Evolutionary conservation across 1,140 invertebrate genomes (phyloP).

Genomic region (Conus ventricosus): DNA sequence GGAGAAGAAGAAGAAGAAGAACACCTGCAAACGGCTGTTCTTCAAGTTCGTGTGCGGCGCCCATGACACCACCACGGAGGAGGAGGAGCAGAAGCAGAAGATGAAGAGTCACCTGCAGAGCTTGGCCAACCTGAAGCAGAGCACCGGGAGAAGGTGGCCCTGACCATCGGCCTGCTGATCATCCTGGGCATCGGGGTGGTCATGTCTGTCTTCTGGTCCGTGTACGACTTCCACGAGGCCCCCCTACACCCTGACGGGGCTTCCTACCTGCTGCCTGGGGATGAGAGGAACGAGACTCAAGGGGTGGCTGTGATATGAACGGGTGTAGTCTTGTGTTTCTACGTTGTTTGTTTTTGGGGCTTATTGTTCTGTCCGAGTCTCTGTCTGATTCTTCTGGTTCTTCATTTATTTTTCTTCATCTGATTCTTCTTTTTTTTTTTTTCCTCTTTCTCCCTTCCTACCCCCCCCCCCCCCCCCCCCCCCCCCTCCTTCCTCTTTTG

Average conservation of each 20-base stretch:
- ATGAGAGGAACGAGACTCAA: not conserved
- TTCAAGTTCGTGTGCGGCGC: slow-evolving; percentile 11
- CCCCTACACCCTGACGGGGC: slow-evolving; percentile 36
- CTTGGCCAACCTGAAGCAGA: slow-evolving; percentile 55
- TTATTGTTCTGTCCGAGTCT: not conserved
- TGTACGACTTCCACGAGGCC: slow-evolving; percentile 52
- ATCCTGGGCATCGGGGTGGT: slow-evolving; percentile 50
- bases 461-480: not conserved
- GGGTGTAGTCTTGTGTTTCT: not conserved
- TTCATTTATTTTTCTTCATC: not conserved
- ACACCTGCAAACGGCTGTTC: slow-evolving; percentile 1
- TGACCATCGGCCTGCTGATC: slow-evolving; percentile 49
- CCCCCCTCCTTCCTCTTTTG: not conserved
- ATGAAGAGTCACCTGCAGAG: slow-evolving; percentile 53
- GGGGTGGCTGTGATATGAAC: no score
- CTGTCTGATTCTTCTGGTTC: not conserved
- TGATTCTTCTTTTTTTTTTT: not conserved
- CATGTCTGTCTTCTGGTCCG: slow-evolving; percentile 63
- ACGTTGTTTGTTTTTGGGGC: not conserved
- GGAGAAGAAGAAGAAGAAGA: not conserved
- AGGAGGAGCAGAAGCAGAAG: slow-evolving; percentile 40
- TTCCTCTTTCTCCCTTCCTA: not conserved
- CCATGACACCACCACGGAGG: slow-evolving; percentile 39
- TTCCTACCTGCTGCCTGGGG: slow-evolving; percentile 12
- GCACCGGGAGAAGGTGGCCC: slow-evolving; percentile 38